phyloP scores from a whole-genome alignment of 2,797 vertebrate genomes.

The Menidia menidia region DNA sequence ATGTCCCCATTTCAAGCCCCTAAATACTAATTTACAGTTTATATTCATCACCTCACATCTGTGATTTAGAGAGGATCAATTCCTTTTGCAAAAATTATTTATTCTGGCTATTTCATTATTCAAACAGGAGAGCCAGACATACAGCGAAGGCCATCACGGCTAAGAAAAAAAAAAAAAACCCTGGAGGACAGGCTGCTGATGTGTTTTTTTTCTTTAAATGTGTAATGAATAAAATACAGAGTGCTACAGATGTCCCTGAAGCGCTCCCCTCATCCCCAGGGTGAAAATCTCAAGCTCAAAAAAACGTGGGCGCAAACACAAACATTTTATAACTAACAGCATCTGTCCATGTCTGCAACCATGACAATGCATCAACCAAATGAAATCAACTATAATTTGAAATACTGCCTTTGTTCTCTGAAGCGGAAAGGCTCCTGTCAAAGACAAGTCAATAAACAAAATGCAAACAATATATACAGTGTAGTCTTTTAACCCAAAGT shows the following conservation, averaged over 20 bases:
- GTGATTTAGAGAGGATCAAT: conserved; percentile 37
- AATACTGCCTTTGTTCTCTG: conserved; percentile 69
- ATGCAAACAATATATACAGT: conserved; percentile 61
- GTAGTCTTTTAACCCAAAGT: conserved; percentile 35
- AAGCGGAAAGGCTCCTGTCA: conserved; percentile 53
- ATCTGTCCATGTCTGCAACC: conserved; percentile 62
- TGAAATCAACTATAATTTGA: conserved; percentile 73
- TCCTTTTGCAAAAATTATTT: conserved; percentile 51
- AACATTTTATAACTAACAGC: conserved; percentile 61
- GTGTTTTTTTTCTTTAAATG: conserved; percentile 72
- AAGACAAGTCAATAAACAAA: conserved; percentile 63
- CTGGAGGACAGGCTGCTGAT: conserved; percentile 66
- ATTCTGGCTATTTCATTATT: conserved; percentile 58
- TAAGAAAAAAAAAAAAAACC: conserved; percentile 73
- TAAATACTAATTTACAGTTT: conserved; percentile 36
- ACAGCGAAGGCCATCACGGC: conserved; percentile 57
- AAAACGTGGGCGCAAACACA: conserved; percentile 30
- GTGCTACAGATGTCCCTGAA: conserved; percentile 57
- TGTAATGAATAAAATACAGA: conserved; percentile 75
- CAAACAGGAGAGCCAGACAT: conserved; percentile 51
- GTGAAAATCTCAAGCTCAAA: conserved; percentile 17
- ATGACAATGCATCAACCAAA: conserved; percentile 74
- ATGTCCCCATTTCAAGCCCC: conserved; percentile 9
- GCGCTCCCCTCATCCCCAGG: conserved; percentile 2
- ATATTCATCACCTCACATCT: conserved; percentile 26